These are phyloP conservation scores for Gymnocheta viridis DNA, from an alignment of 2,888 invertebrate genomes.

Conservation along the genomic window DNA sequence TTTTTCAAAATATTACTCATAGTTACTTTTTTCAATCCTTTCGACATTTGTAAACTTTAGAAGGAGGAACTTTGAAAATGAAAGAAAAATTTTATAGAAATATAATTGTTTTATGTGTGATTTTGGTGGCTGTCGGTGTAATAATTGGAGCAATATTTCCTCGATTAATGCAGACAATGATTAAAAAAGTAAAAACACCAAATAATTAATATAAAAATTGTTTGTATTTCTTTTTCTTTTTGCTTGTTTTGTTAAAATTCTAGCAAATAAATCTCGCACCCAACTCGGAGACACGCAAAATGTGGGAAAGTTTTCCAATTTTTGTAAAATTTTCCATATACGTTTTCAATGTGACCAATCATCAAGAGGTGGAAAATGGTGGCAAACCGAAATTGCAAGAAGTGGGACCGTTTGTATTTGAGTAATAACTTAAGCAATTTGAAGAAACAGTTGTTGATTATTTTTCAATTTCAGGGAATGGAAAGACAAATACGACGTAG, in stretches of 20 bases:
- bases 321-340: slow-evolving; percentile 88
- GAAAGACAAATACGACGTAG: slow-evolving; percentile 89
- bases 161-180: not conserved
- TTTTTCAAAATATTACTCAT: not conserved
- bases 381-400: slow-evolving; percentile 86
- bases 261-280: slow-evolving; percentile 83
- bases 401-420: slow-evolving; percentile 91
- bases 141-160: not conserved
- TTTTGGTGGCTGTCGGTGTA: not conserved
- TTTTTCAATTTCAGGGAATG: slow-evolving; percentile 85
- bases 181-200: not conserved
- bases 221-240: no score
- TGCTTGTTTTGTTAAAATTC: not conserved
- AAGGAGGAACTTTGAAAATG: not conserved
- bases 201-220: not conserved
- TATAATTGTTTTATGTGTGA: not conserved
- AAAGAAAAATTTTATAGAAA: not conserved
- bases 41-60: not conserved
- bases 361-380: slow-evolving; percentile 87
- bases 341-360: slow-evolving; percentile 91
- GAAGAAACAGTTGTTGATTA: not conserved
- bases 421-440: slow-evolving; percentile 85
- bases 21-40: not conserved
- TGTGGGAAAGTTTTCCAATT: slow-evolving; percentile 90
- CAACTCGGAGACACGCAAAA: slow-evolving; percentile 87